Conservation (phyloP, 2,113 vertebrate species). For the Anguilla japonica region DNA sequence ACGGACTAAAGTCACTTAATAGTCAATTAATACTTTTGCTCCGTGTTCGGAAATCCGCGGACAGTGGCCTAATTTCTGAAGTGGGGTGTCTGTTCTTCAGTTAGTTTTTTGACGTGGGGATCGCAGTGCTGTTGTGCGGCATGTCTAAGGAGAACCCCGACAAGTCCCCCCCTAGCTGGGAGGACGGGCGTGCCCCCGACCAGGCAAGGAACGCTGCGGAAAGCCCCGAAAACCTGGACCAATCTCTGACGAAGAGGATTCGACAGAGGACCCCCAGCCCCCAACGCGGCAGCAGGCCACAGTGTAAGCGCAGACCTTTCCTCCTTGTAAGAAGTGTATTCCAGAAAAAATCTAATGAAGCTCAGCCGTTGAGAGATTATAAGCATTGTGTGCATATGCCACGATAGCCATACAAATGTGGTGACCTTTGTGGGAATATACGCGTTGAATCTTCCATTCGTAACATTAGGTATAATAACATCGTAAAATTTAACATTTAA, state of each 20-base stretch:
- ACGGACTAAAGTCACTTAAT: no score
- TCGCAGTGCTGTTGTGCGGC: conserved; percentile 1
- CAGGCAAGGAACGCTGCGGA: conserved; percentile 55
- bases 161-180: conserved; percentile 57
- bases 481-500: no score
- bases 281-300: conserved; percentile 63
- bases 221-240: conserved; percentile 55
- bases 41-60: no score
- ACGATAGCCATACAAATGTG: background rate
- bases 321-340: background rate
- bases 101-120: background rate
- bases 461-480: no score
- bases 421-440: background rate
- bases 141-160: conserved; percentile 85
- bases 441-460: no score
- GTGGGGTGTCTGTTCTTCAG: background rate
- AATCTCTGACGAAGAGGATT: conserved; percentile 65
- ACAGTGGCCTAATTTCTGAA: background rate
- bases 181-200: conserved; percentile 60
- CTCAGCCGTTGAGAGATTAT: no score
- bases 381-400: background rate
- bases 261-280: conserved; percentile 67
- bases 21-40: no score
- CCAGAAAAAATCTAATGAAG: background rate
- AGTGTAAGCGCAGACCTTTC: conserved; percentile 68